Conservation (phyloP, 2,113 vertebrate genomes). For the Hyaena hyaena region DNA sequence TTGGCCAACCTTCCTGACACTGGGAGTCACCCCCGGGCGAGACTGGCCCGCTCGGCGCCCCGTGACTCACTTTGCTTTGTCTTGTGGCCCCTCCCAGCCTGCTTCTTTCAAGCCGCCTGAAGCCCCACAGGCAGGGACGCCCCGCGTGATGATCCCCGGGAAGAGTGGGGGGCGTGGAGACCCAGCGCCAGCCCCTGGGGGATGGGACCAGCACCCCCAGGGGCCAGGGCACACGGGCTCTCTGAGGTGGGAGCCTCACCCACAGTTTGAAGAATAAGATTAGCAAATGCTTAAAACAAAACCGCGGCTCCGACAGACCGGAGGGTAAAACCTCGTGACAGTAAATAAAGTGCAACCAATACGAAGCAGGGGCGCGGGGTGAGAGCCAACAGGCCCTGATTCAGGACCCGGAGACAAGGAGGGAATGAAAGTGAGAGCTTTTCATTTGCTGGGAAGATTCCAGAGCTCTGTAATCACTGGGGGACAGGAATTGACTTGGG, state of each 20-base stretch:
- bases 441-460: neutral
- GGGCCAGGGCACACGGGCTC: rapidly evolving
- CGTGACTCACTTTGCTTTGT: rapidly evolving
- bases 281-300: neutral
- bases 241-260: too few relatives aligned
- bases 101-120: neutral
- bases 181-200: rapidly evolving
- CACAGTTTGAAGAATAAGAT: neutral
- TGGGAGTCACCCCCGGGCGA: neutral
- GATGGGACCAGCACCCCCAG: rapidly evolving
- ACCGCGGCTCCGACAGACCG: rapidly evolving
- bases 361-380: neutral
- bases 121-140: rapidly evolving
- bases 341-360: rapidly evolving
- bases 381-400: rapidly evolving
- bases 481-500: neutral
- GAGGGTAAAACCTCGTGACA: neutral
- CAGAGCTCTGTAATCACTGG: rapidly evolving
- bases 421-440: neutral
- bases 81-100: neutral
- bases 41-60: rapidly evolving
- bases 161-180: rapidly evolving
- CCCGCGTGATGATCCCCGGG: rapidly evolving
- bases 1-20: neutral
- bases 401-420: neutral